Base-by-base conservation (phyloP, 2,888 invertebrate species). In the Zhengitettix transpicula region DNA sequence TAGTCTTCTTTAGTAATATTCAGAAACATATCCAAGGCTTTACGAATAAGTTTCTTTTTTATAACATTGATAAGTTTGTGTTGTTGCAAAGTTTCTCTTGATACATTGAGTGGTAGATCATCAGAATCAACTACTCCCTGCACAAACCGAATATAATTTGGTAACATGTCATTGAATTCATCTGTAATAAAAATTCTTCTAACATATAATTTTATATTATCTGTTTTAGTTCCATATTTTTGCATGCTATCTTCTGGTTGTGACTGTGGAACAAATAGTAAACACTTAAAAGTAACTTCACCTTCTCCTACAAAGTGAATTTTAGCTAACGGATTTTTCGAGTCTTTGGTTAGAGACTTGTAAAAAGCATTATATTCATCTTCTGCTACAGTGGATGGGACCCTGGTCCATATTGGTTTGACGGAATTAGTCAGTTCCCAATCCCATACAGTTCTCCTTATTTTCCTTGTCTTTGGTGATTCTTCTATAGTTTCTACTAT, bases 91-190 rank as follows among this genome's bases (percentile, higher is more conserved):
- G 42, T 42, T 44, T 58, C 58, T 14, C 59, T 42, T 1, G 56
- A 56, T 9, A 59, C 59, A 51, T 59, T 59, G 3, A 59, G 56
- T 11, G 59, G 59, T n/a, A 59, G 40, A 40, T 59, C 59, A 40
- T 12, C 14, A 10, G 56, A 56, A 56, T 59, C 59, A 17, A 59
- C 52, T 14, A 59, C n/a, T 8, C 59, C 59, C 7, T 51, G 8
- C 9, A 59, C 17, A 7, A 59, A 57, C 14, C 56, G 42, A 8
- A 59, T n/a, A 40, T 52, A 59, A 28, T 59, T 52, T 51, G 59
- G 59, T 15, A 59, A 28, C 16, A 53, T 17, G 11, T 17, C 58
- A 58, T 47, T 47, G 47, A 47, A 47, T 14, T 58, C 55, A 11
- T 58, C 55, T 14, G 42, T 58, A 3, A 58, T 55, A 42, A 58